Conservation (phyloP, 2,113 vertebrate genomes). For the Paramisgurnus dabryanus region DNA sequence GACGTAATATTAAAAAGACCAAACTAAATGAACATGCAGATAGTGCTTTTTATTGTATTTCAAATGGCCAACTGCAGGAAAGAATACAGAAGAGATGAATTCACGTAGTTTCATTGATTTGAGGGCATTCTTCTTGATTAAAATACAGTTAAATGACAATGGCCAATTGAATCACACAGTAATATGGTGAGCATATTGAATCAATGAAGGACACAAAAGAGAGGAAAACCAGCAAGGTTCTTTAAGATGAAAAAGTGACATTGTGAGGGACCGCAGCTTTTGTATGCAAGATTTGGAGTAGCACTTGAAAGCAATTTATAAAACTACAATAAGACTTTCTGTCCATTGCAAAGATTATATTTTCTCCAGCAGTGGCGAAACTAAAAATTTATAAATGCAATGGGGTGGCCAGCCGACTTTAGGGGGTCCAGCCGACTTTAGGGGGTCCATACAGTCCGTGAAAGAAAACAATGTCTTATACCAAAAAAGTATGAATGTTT, state of each 20-base stretch:
- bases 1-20: no score
- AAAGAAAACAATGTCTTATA: no score
- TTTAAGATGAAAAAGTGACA: constrained; percentile 56
- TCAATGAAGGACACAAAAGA: constrained; percentile 30
- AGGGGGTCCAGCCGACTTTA: no score
- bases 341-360: constrained; percentile 19
- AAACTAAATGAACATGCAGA: not conserved
- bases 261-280: constrained; percentile 58
- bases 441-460: no score
- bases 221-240: constrained; percentile 17
- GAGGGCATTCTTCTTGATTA: constrained; percentile 12
- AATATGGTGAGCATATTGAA: constrained; percentile 16
- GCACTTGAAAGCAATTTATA: not conserved
- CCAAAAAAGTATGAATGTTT: no score
- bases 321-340: not conserved
- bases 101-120: constrained; percentile 18
- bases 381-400: no score
- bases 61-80: not conserved
- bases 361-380: not conserved
- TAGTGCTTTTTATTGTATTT: not conserved
- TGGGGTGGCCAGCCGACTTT: no score
- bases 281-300: constrained; percentile 5
- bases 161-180: not conserved
- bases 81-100: not conserved
- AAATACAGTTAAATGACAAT: constrained; percentile 18